phyloP scores from a whole-genome alignment of 2,797 vertebrate genomes.

The Spinibarbus caldwelli region DNA sequence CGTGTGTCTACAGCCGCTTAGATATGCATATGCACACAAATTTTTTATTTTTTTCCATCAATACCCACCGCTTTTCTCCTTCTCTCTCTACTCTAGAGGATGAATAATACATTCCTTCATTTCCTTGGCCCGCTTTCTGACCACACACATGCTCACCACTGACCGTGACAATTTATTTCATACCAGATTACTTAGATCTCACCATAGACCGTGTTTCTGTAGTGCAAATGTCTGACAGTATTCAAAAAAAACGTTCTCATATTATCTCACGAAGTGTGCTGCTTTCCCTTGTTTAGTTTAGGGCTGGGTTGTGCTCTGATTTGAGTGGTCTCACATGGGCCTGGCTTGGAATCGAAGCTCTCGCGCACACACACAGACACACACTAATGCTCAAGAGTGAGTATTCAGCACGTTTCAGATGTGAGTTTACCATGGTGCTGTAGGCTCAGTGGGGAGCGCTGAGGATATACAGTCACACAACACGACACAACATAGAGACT shows the following conservation, averaged over 20 bases:
- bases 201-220: slow-evolving; percentile 9
- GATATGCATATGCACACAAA: slow-evolving; percentile 25
- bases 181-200: slow-evolving; percentile 22
- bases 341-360: slow-evolving; percentile 19
- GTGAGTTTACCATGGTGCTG: slow-evolving; percentile 49
- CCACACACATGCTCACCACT: slow-evolving; percentile 36
- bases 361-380: slow-evolving; percentile 32
- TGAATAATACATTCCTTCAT: slow-evolving; percentile 51
- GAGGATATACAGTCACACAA: slow-evolving; percentile 43
- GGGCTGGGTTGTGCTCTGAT: slow-evolving; percentile 18
- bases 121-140: slow-evolving; percentile 20
- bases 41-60: slow-evolving; percentile 25
- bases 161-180: slow-evolving; percentile 30
- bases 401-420: slow-evolving; percentile 55
- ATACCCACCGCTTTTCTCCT: slow-evolving; percentile 21
- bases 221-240: background rate
- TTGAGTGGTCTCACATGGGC: slow-evolving; percentile 7
- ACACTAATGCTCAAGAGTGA: slow-evolving; percentile 31
- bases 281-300: background rate
- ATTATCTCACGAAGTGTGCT: background rate
- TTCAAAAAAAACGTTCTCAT: slow-evolving; percentile 14
- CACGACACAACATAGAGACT: slow-evolving; percentile 36
- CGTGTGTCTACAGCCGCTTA: slow-evolving; percentile 1
- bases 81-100: slow-evolving; percentile 24
- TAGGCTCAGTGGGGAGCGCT: slow-evolving; percentile 37